Percentiles rank a stretch among this genome's conserved stretches.
phyloP scores from a whole-genome alignment of 2,113 vertebrate genomes.

The Brachionichthys hirsutus region DNA sequence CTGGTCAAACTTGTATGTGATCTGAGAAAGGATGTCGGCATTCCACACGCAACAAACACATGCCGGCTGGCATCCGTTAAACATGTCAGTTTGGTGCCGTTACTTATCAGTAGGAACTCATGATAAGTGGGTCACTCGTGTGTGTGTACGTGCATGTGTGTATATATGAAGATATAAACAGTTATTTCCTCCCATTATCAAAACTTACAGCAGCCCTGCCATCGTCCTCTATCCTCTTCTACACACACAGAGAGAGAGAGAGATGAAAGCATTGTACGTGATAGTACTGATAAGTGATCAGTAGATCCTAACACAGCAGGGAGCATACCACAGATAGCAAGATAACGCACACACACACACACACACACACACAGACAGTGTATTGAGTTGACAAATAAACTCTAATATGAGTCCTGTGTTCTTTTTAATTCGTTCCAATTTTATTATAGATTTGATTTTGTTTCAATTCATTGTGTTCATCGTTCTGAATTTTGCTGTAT shows the following conservation, averaged over 20 bases:
- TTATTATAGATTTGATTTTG: no score
- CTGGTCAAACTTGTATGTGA: no score
- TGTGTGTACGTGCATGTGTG: constrained; percentile 2
- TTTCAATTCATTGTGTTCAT: no score
- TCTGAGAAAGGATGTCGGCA: no score
- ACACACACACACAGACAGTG: constrained; percentile 4
- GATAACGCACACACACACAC: constrained; percentile 12
- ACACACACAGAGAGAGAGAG: constrained; percentile 8
- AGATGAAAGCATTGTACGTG: constrained; percentile 56
- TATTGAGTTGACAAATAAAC: no score
- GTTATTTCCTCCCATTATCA: constrained; percentile 52
- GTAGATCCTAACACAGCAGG: constrained; percentile 45
- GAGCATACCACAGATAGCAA: constrained; percentile 55
- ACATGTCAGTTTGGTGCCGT: no score
- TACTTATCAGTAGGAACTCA: no score
- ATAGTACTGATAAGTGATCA: constrained; percentile 49
- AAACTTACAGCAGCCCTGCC: constrained; percentile 45
- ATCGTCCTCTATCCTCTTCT: constrained; percentile 3
- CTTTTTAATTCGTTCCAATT: no score
- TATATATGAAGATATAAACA: constrained; percentile 32
- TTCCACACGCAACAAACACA: no score
- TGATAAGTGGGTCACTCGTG: background rate
- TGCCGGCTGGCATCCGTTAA: no score
- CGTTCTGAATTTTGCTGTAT: no score
- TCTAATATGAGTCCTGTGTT: no score